Conservation (phyloP, 2,113 vertebrate genomes). For the Cyanoramphus novaezelandiae region DNA sequence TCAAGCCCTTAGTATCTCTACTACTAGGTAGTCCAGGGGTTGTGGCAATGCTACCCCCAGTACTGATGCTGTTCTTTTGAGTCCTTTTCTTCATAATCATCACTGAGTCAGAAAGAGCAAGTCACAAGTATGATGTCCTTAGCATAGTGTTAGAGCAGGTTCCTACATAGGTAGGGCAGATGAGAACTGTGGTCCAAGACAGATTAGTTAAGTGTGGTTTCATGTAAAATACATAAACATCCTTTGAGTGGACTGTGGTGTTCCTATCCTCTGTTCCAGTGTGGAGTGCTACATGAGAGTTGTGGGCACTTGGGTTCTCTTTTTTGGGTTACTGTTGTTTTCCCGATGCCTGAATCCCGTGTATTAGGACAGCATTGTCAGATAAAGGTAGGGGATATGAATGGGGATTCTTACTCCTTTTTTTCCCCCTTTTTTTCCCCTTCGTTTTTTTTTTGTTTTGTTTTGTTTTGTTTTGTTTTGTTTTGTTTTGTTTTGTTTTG, state of each 20-base stretch:
- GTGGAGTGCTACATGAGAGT: neutral
- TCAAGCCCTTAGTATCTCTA: neutral
- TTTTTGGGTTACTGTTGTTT: neutral
- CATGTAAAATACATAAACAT: neutral
- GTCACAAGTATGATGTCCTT: fast-evolving
- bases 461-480: no score
- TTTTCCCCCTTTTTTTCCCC: neutral
- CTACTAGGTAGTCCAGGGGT: neutral
- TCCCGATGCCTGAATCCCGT: neutral
- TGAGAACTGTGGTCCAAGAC: neutral
- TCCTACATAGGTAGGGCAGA: neutral
- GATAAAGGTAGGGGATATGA: neutral
- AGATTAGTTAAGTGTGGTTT: neutral
- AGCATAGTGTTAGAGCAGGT: neutral
- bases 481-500: no score
- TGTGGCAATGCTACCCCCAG: neutral
- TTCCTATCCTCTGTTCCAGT: neutral
- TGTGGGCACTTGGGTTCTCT: neutral
- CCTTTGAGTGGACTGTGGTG: neutral
- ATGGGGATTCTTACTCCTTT: neutral
- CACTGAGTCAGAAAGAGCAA: neutral
- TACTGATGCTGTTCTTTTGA: neutral
- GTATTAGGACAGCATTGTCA: neutral
- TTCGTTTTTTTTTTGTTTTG: neutral
- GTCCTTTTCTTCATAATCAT: neutral